Evolutionary conservation across 2,888 invertebrate species (phyloP), one percentile per base, ranked within the genome.

Genomic region (Steinernema hermaphroditum): DNA sequence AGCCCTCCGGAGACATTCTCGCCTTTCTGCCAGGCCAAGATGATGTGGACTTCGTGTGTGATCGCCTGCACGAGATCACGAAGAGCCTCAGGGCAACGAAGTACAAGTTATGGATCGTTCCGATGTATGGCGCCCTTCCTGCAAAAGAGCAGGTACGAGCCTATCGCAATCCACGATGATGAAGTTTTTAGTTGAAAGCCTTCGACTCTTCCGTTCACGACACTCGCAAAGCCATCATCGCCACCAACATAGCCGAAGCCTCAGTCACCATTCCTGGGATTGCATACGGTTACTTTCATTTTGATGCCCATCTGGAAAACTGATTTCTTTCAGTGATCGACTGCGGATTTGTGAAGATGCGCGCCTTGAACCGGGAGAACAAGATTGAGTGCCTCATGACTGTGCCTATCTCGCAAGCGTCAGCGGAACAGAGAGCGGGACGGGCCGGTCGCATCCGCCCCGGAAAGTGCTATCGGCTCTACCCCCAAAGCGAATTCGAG

Each of bases 171-270:
- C 22, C 27, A 0, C n/a, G 22, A n/a, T 72, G 12, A 22, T 0
- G 6, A 44, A 2, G 44, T 69, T 27, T 77, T 70, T 77, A 82
- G 81, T 79, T 86, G 81, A 82, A 83, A 75, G 86, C 82, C 14
- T 86, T 86, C 75, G 86, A 86, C 44, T 85, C 84, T 24, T 82
- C 85, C 16, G 82, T 86, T 1, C 84, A 85, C 71, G 85, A 82
- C 14, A 91, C 91, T 0, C 89, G 97, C 34, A 97, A 96, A 88
- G 91, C 96, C 27, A 91, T 98, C 0, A 89, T 97, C 2, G 93
- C 96, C 0, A 97, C 96, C 0, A 97, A 97, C 86, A 93, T 98
- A 71, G 96, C 97, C 0, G 97, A 98, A 88, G 94, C 97, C 0
- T 95, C 96, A 0, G 91, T 97, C 22, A 97, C 97, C 0, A 94